Conservation (phyloP, 2,888 invertebrate species). For the Andrena marginata region DNA sequence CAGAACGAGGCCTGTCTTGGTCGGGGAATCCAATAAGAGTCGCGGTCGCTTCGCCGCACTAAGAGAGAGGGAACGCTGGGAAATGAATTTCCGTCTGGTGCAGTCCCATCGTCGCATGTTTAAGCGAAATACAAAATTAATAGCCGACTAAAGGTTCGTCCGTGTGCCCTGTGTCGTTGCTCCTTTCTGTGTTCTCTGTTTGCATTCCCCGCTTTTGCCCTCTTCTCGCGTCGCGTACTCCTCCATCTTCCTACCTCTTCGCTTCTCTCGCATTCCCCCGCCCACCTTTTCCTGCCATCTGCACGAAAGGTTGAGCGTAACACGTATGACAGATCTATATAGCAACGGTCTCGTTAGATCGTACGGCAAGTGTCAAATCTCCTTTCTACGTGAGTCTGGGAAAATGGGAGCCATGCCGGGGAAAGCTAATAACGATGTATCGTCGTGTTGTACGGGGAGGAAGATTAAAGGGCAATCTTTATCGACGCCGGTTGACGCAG, state of each 20-base stretch:
- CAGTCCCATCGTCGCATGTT: conserved; percentile 72
- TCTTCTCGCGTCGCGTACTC: conserved; percentile 4
- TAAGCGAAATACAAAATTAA: conserved; percentile 75
- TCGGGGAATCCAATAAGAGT: conserved; percentile 70
- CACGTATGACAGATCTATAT: conserved; percentile 43
- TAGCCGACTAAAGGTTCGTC: conserved; percentile 61
- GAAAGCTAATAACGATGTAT: conserved; percentile 50
- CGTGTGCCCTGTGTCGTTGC: conserved; percentile 40
- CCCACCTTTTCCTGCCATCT: background rate
- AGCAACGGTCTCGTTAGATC: conserved; percentile 38
- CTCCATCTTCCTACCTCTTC: background rate
- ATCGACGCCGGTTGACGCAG: conserved; percentile 4
- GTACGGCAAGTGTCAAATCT: conserved; percentile 47
- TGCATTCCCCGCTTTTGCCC: conserved; percentile 12
- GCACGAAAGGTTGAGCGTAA: conserved; percentile 32
- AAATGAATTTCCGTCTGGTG: conserved; percentile 74
- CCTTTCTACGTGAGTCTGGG: conserved; percentile 20
- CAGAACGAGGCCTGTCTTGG: conserved; percentile 62
- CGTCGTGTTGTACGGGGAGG: conserved; percentile 7
- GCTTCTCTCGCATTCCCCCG: background rate
- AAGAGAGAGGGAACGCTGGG: conserved; percentile 51
- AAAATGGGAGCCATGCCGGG: background rate
- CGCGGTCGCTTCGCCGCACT: conserved; percentile 56
- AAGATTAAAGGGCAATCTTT: conserved; percentile 39
- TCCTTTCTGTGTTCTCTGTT: conserved; percentile 46